Conservation (phyloP, 2,888 invertebrate genomes). For the Drosophila buzzatii region DNA sequence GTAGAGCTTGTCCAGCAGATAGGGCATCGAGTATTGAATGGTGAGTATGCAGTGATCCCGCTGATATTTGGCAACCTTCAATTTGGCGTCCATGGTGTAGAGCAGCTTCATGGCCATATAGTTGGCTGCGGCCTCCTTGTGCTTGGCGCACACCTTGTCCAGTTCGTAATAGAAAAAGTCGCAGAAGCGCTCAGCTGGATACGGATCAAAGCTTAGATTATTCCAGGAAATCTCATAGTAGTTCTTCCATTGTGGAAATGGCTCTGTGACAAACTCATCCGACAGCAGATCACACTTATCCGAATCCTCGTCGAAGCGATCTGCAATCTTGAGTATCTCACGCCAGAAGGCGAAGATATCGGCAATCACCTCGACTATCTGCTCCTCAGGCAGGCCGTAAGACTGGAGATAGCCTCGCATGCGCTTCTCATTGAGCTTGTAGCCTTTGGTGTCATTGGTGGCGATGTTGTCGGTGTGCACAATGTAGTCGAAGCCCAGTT, state of each 20-base stretch:
- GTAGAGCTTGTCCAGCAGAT: slow-evolving; percentile 73
- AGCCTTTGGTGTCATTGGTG: slow-evolving; percentile 74
- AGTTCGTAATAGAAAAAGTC: slow-evolving; percentile 69
- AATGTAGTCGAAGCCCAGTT: slow-evolving; percentile 80
- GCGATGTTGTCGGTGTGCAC: slow-evolving; percentile 79
- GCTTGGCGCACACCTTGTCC: slow-evolving; percentile 63
- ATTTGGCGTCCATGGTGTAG: slow-evolving; percentile 73
- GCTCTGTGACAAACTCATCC: fast-evolving
- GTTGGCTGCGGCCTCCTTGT: slow-evolving; percentile 79
- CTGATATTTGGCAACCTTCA: slow-evolving; percentile 66
- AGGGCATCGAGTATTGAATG: slow-evolving; percentile 52
- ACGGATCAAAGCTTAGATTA: slow-evolving; percentile 32
- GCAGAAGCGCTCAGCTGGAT: slow-evolving; percentile 56
- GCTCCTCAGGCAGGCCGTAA: slow-evolving; percentile 65
- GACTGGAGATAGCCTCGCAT: slow-evolving; percentile 75
- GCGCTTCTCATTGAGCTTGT: slow-evolving; percentile 69
- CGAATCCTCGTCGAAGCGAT: slow-evolving; percentile 57
- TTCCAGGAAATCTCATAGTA: slow-evolving; percentile 81
- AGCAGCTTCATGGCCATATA: slow-evolving; percentile 82
- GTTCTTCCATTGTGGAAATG: slow-evolving; percentile 62
- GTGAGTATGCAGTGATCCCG: slow-evolving; percentile 67
- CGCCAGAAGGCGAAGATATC: slow-evolving; percentile 77
- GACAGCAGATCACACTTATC: slow-evolving; percentile 44
- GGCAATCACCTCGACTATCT: slow-evolving; percentile 56
- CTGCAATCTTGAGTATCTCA: slow-evolving; percentile 55